Conservation (phyloP, 2,888 invertebrate species). For the Blastobasis lacticolella region DNA sequence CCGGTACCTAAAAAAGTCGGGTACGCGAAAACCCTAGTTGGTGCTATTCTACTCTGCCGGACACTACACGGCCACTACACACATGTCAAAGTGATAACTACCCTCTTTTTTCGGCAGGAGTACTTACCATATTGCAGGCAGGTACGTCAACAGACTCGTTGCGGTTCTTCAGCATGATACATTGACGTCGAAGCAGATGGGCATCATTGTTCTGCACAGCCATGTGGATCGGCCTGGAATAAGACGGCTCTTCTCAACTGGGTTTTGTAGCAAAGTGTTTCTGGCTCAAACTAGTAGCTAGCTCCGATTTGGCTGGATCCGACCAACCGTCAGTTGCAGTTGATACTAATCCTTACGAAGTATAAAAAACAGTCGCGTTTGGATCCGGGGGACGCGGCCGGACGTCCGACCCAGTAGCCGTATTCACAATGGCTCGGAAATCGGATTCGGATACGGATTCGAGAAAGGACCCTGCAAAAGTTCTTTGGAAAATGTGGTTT, state of each 20-base stretch:
- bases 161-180: constrained; percentile 32
- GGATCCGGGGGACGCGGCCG: too few species aligned
- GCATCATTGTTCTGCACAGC: constrained; percentile 43
- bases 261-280: too few species aligned
- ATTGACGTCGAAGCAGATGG: constrained; percentile 40
- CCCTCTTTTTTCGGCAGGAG: not conserved
- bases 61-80: not conserved
- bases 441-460: too few species aligned
- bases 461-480: too few species aligned
- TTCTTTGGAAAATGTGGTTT: too few species aligned
- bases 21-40: not conserved
- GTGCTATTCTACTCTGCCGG: not conserved
- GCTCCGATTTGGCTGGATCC: too few species aligned
- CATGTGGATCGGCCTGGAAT: constrained; percentile 46
- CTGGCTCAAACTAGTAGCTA: too few species aligned
- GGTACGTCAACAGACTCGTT: constrained; percentile 33
- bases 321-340: too few species aligned
- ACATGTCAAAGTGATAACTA: not conserved
- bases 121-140: constrained; percentile 34
- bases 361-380: too few species aligned
- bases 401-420: too few species aligned
- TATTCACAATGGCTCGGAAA: too few species aligned
- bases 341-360: too few species aligned
- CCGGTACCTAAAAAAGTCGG: not conserved
- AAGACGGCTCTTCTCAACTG: not conserved